A percentile compares a stretch with the other conserved stretches of the same genome.
Conservation (phyloP, 2,797 vertebrate species). For the Chaunax sp. region DNA sequence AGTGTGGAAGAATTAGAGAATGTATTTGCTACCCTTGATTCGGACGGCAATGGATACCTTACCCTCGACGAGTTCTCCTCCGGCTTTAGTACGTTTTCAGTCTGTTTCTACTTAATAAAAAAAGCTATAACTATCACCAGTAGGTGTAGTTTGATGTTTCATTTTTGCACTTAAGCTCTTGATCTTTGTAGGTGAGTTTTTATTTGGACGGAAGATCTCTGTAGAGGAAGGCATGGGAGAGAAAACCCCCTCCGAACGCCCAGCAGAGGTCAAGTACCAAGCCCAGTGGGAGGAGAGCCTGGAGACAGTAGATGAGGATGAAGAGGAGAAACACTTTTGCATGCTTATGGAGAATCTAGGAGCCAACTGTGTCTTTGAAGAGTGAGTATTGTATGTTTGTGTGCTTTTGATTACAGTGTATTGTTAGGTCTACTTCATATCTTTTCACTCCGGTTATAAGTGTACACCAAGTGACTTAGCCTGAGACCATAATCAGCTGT, state of each 20-base stretch:
- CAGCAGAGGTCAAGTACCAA: conserved; percentile 80
- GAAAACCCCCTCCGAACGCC: conserved; percentile 18
- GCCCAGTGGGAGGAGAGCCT: conserved; percentile 74
- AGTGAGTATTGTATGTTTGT: conserved; percentile 81
- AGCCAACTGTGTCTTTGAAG: conserved; percentile 87
- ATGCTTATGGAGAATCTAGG: conserved; percentile 90
- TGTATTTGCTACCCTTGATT: conserved; percentile 91
- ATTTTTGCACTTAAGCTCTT: neutral
- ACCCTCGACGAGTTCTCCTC: conserved; percentile 91
- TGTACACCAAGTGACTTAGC: conserved; percentile 4
- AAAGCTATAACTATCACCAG: neutral
- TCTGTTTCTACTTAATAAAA: conserved; percentile 1
- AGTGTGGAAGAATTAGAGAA: conserved; percentile 92
- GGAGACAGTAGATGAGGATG: conserved; percentile 72
- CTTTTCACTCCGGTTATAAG: conserved; percentile 32
- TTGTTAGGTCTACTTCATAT: conserved; percentile 8
- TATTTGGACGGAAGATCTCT: conserved; percentile 82
- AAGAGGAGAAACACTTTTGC: conserved; percentile 91
- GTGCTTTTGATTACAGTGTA: conserved; percentile 2
- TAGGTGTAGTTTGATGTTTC: neutral
- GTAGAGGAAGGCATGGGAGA: conserved; percentile 54
- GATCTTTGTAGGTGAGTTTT: conserved; percentile 85
- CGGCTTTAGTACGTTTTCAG: conserved; percentile 90
- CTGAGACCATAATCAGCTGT: conserved; percentile 54
- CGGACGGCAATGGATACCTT: conserved; percentile 91